Evolutionary conservation across 2,113 vertebrate species (phyloP).

Genomic region (Gallinago paraguaiae): DNA sequence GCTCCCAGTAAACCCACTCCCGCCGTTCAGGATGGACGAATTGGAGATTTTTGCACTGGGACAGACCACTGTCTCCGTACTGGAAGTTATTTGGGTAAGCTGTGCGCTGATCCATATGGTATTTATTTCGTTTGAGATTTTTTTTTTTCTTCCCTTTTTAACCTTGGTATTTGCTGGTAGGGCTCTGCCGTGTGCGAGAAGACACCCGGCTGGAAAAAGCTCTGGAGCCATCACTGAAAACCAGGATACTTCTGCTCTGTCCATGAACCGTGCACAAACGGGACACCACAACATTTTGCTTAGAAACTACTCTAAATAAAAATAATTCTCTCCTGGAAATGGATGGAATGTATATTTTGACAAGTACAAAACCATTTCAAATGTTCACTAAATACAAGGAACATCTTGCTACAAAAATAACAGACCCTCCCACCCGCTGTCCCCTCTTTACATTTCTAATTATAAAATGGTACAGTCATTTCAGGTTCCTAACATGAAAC

Average conservation of each 20-base stretch:
- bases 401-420: constrained; percentile 78
- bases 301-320: constrained; percentile 64
- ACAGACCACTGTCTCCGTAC: not conserved
- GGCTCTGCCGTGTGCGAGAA: constrained; percentile 4
- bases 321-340: constrained; percentile 60
- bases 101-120: not conserved
- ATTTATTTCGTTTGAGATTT: not conserved
- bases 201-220: not conserved
- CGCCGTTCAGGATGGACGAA: too few relatives aligned
- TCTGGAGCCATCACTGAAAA: constrained; percentile 13
- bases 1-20: not conserved
- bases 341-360: constrained; percentile 79
- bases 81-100: not conserved
- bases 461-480: constrained; percentile 75
- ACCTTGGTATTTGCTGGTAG: constrained; percentile 53
- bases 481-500: constrained; percentile 57
- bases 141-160: not conserved
- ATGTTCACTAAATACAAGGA: constrained; percentile 71
- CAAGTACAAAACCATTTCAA: constrained; percentile 75
- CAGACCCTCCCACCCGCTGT: constrained; percentile 41
- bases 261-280: not conserved
- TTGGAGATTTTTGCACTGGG: not conserved
- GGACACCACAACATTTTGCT: not conserved
- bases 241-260: constrained; percentile 7
- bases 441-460: constrained; percentile 63